These are phyloP conservation scores for Perizoma flavofasciatum DNA, from an alignment of 2,888 invertebrate species.

Conservation along the genomic window DNA sequence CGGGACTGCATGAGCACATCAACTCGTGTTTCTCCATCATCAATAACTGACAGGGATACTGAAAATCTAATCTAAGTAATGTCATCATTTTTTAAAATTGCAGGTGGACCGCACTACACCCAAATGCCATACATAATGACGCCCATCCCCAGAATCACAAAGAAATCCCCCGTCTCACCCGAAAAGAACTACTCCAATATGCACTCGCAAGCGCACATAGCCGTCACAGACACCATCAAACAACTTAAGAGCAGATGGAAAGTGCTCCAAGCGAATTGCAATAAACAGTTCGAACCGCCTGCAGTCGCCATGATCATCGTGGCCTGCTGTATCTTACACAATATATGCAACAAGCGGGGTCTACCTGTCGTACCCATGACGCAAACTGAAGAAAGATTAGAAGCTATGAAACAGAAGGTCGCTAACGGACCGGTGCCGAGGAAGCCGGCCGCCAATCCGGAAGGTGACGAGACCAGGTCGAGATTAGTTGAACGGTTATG, in stretches of 20 bases:
- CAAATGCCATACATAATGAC: conserved; percentile 72
- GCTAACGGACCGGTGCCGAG: conserved; percentile 69
- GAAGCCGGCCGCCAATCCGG: conserved; percentile 59
- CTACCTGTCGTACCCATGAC: conserved; percentile 63
- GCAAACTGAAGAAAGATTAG: conserved; percentile 67
- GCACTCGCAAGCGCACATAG: conserved; percentile 58
- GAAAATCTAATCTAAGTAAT: no score
- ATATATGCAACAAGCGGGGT: conserved; percentile 62
- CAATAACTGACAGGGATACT: no score
- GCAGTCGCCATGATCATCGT: conserved; percentile 67
- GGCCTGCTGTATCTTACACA: conserved; percentile 70
- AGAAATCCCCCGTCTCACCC: conserved; percentile 71
- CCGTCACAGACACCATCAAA: conserved; percentile 66
- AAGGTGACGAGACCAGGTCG: conserved; percentile 55
- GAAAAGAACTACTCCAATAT: conserved; percentile 72
- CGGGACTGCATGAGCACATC: no score
- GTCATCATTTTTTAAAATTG: conserved; percentile 12
- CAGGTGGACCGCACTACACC: conserved; percentile 70
- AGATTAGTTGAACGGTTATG: conserved; percentile 63
- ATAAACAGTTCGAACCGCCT: conserved; percentile 70
- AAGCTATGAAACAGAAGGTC: conserved; percentile 75
- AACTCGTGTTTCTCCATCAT: no score
- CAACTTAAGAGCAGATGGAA: conserved; percentile 75
- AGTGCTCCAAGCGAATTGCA: conserved; percentile 72
- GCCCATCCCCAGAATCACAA: conserved; percentile 72